phyloP scores from a whole-genome alignment of 2,888 invertebrate genomes.

The Helleia helle region DNA sequence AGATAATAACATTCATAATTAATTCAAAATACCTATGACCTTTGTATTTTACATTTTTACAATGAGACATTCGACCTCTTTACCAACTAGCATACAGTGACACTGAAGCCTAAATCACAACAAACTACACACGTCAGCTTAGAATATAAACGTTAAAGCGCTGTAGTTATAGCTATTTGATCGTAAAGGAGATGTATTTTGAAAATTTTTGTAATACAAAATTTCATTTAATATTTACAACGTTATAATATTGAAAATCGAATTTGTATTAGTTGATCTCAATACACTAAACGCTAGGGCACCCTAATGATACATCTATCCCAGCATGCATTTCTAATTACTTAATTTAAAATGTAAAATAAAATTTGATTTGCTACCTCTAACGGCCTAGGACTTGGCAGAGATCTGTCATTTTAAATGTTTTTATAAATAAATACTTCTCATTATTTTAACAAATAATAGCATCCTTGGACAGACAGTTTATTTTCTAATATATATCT shows the following conservation, averaged over 20 bases:
- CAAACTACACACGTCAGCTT: constrained; percentile 67
- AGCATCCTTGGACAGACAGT: constrained; percentile 56
- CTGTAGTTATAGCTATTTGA: constrained; percentile 58
- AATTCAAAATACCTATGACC: constrained; percentile 56
- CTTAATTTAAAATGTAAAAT: constrained; percentile 17
- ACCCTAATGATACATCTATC: constrained; percentile 53
- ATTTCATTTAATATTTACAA: constrained; percentile 69
- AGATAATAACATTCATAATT: constrained; percentile 57
- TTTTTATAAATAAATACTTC: constrained; percentile 7
- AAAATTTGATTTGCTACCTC: constrained; percentile 3
- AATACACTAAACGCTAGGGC: constrained; percentile 51
- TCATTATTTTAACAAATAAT: constrained; percentile 17
- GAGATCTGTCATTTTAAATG: constrained; percentile 7
- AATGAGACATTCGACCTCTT: constrained; percentile 61
- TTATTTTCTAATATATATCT: constrained; percentile 52
- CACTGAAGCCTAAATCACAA: constrained; percentile 66
- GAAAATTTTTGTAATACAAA: constrained; percentile 67
- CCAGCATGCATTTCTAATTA: constrained; percentile 48
- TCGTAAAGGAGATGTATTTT: constrained; percentile 66
- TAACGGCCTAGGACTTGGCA: constrained; percentile 8
- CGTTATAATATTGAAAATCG: constrained; percentile 42
- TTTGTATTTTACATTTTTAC: constrained; percentile 71
- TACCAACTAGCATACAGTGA: constrained; percentile 66
- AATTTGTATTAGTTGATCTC: constrained; percentile 21
- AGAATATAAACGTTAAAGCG: constrained; percentile 57